A percentile compares a stretch with the other conserved stretches of the same genome.
phyloP scores from a whole-genome alignment of 2,888 invertebrate genomes.

The Temnothorax unifasciatus region DNA sequence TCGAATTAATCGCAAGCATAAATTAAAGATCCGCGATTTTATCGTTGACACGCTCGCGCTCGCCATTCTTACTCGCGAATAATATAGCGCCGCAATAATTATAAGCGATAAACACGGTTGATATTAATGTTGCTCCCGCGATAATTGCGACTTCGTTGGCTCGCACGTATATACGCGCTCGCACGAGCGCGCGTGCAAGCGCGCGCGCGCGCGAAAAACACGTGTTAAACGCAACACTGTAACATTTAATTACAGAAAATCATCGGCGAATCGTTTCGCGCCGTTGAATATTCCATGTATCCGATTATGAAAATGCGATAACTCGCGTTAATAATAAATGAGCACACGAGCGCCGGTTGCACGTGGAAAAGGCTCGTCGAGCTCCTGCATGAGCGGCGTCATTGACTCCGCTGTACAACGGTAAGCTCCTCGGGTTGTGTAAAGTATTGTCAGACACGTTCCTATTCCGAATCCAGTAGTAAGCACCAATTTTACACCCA shows the following conservation, averaged over 20 bases:
- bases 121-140: slow-evolving; percentile 50
- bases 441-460: not conserved
- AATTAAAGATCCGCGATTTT: slow-evolving; percentile 46
- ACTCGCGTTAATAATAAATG: slow-evolving; percentile 52
- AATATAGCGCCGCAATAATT: slow-evolving; percentile 51
- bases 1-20: slow-evolving; percentile 52
- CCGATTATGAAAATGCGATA: slow-evolving; percentile 57
- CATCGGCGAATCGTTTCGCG: slow-evolving; percentile 64
- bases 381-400: slow-evolving; percentile 9
- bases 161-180: slow-evolving; percentile 21
- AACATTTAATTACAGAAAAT: slow-evolving; percentile 64
- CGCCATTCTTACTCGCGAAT: slow-evolving; percentile 48
- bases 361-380: slow-evolving; percentile 27
- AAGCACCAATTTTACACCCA: not conserved
- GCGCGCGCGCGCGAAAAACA: slow-evolving; percentile 60
- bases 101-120: slow-evolving; percentile 53
- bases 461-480: not conserved
- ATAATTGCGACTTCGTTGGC: slow-evolving; percentile 61
- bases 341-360: slow-evolving; percentile 28
- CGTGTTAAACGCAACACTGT: slow-evolving; percentile 63
- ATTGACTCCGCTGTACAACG: not conserved
- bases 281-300: slow-evolving; percentile 66
- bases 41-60: slow-evolving; percentile 17
- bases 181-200: slow-evolving; percentile 25
- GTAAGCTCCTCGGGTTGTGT: not conserved